These are phyloP conservation scores for Chromoteleia sp. DNA, from an alignment of 2,888 invertebrate species.

Conservation along the genomic window DNA sequence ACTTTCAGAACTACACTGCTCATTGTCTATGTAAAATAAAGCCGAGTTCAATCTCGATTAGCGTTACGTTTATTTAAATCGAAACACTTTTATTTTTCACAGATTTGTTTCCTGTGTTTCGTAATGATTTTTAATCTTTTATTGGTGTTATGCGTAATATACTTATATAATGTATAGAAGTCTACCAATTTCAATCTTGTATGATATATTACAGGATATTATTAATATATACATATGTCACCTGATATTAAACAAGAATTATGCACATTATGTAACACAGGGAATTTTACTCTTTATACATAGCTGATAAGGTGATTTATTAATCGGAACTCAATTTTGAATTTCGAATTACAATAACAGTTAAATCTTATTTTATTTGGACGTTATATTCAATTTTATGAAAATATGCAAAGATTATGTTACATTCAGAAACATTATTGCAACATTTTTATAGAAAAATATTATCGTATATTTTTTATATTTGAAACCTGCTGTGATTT, in stretches of 20 bases:
- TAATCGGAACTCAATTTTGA: neutral
- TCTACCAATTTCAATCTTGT: constrained; percentile 6
- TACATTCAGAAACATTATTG: too few relatives aligned
- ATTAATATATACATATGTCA: constrained; percentile 8
- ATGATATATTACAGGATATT: constrained; percentile 5
- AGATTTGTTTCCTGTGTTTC: constrained; percentile 13
- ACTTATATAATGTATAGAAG: constrained; percentile 18
- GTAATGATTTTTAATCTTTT: neutral
- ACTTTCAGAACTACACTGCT: neutral
- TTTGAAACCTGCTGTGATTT: too few relatives aligned
- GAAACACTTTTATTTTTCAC: constrained; percentile 18
- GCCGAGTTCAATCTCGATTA: constrained; percentile 18
- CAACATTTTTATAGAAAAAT: too few relatives aligned
- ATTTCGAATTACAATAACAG: too few relatives aligned
- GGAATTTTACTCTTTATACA: neutral
- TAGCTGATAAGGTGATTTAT: neutral
- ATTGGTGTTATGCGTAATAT: neutral
- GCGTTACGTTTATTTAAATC: constrained; percentile 27
- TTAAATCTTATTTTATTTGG: neutral
- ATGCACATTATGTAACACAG: constrained; percentile 11
- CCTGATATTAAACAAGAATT: constrained; percentile 9
- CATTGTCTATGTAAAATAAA: constrained; percentile 17
- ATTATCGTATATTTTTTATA: too few relatives aligned
- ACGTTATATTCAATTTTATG: neutral
- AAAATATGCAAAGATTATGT: too few relatives aligned